Evolutionary conservation across 2,888 invertebrate species (phyloP).

Genomic region (Apantesis nais): DNA sequence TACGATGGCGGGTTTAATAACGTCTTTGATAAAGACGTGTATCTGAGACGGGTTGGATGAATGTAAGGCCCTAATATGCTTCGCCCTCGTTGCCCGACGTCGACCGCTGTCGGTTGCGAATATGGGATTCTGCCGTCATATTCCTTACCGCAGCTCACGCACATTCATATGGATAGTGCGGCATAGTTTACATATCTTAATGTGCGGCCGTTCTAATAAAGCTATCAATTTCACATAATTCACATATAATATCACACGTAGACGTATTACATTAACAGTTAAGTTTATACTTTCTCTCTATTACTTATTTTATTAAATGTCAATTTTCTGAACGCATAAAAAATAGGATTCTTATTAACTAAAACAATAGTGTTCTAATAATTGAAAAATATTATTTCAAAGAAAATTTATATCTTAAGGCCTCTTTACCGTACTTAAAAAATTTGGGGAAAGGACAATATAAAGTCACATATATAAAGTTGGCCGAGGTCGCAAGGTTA

Average conservation of each 20-base stretch:
- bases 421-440: background rate
- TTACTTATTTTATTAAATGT: conserved; percentile 37
- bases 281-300: conserved; percentile 50
- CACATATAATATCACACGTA: conserved; percentile 63
- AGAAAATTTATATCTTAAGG: conserved; percentile 9
- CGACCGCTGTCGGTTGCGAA: conserved; percentile 75
- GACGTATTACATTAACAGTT: conserved; percentile 53
- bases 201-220: conserved; percentile 67
- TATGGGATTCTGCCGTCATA: conserved; percentile 71
- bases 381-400: background rate
- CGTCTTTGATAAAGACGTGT: conserved; percentile 77
- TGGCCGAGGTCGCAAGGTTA: conserved; percentile 21
- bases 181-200: conserved; percentile 77
- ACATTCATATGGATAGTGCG: conserved; percentile 74
- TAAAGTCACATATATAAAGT: conserved; percentile 15
- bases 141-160: conserved; percentile 64
- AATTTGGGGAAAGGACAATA: conserved; percentile 11
- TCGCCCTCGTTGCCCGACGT: conserved; percentile 63
- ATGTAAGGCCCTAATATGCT: conserved; percentile 71
- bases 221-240: conserved; percentile 77
- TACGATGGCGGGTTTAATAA: conserved; percentile 75
- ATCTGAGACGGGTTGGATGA: conserved; percentile 68
- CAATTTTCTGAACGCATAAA: conserved; percentile 30
- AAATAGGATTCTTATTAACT: conserved; percentile 16
- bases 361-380: background rate